Percentiles rank a stretch among this genome's conserved stretches.
Evolutionary conservation across 2,888 invertebrate species (phyloP).

Genomic region (Drosophila niveifrons): DNA sequence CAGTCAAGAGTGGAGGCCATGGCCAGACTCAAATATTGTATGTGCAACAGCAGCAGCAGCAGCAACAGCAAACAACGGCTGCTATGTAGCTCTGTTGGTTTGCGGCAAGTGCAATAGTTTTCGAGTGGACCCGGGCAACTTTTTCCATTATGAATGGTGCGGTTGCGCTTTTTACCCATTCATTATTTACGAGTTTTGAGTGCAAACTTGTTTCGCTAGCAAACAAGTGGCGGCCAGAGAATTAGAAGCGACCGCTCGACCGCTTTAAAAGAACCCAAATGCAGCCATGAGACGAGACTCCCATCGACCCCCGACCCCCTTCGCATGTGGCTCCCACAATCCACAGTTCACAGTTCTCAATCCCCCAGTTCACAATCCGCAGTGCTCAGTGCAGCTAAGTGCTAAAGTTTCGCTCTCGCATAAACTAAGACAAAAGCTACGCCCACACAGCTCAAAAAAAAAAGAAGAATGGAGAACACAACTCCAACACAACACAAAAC

Average conservation of each 20-base stretch:
- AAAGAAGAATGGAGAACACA: conserved; percentile 9
- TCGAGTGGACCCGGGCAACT: conserved; percentile 73
- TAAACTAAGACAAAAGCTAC: conserved; percentile 48
- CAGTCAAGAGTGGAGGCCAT: not conserved
- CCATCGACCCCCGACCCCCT: not conserved
- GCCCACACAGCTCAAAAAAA: conserved; percentile 8
- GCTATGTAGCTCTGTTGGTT: conserved; percentile 20
- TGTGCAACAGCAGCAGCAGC: not conserved
- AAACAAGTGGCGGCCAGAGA: conserved; percentile 80
- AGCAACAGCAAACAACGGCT: not conserved
- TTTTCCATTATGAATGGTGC: conserved; percentile 81
- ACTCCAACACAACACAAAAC: conserved; percentile 20
- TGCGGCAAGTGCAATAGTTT: conserved; percentile 77
- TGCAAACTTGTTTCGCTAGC: conserved; percentile 77
- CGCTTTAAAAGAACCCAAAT: conserved; percentile 62
- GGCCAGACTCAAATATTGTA: conserved; percentile 2
- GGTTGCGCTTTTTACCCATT: conserved; percentile 79
- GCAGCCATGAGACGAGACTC: conserved; percentile 23
- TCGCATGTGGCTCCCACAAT: not conserved
- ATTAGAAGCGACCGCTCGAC: conserved; percentile 71
- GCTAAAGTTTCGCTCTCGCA: conserved; percentile 65
- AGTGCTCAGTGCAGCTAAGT: conserved; percentile 60
- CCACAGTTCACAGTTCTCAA: not conserved
- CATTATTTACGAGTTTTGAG: conserved; percentile 81
- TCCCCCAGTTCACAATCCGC: not conserved